A percentile compares a stretch with the other conserved stretches of the same genome.
Evolutionary conservation across 2,888 invertebrate species (phyloP).

Genomic region (Dynastes tityus): DNA sequence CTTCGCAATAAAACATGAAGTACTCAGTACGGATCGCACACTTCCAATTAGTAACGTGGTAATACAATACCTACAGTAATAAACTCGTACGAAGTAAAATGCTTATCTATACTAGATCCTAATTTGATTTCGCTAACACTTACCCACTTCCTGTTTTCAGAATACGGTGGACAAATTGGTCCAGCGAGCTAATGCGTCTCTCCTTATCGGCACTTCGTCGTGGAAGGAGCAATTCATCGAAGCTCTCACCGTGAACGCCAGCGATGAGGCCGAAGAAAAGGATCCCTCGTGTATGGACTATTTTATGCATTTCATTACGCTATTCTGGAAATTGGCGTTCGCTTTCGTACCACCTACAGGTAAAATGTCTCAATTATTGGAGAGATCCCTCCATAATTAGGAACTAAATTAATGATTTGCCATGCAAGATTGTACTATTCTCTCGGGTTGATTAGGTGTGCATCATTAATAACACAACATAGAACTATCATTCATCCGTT

Average conservation of each 20-base stretch:
- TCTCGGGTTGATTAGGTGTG: too few species aligned
- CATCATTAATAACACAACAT: too few species aligned
- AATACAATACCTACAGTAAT: constrained; percentile 5
- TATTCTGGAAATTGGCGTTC: constrained; percentile 99
- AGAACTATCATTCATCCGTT: too few species aligned
- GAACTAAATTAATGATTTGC: constrained; percentile 10
- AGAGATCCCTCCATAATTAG: constrained; percentile 25
- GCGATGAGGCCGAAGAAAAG: constrained; percentile 77
- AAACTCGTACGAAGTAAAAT: not conserved
- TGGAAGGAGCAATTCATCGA: constrained; percentile 99
- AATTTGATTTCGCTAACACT: constrained; percentile 24
- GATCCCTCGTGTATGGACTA: constrained; percentile 93
- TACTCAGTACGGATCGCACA: not conserved
- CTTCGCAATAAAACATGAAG: not conserved
- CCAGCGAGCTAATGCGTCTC: constrained; percentile 95
- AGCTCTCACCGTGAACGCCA: constrained; percentile 94
- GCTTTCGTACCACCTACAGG: constrained; percentile 99
- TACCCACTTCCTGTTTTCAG: constrained; percentile 72
- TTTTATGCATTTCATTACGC: constrained; percentile 94
- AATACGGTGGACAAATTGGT: constrained; percentile 98
- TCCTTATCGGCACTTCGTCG: constrained; percentile 95
- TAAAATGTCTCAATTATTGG: constrained; percentile 67
- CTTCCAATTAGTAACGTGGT: constrained; percentile 3
- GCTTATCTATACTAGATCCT: not conserved
- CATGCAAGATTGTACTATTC: not conserved